Conservation (phyloP, 2,888 invertebrate genomes). For the Perithous albicinctus region DNA sequence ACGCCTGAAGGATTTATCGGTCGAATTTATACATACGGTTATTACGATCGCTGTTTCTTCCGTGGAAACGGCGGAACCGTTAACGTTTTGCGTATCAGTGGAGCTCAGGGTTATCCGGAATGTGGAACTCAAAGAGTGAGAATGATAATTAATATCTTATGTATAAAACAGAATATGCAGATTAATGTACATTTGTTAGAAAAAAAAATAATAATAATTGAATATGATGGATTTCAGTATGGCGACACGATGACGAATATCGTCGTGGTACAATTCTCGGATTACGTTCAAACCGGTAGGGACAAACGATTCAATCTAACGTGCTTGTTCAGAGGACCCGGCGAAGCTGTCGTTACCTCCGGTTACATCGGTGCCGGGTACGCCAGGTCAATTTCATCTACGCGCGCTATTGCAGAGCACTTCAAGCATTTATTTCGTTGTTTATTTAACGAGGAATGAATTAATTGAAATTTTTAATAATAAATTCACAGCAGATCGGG, state of each 20-base stretch:
- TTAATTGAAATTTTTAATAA: conserved; percentile 30
- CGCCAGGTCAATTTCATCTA: conserved; percentile 74
- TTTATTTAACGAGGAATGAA: neutral
- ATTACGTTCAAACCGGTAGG: conserved; percentile 95
- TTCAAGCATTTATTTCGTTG: too few relatives aligned
- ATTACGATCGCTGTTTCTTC: conserved; percentile 95
- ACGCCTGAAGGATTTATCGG: conserved; percentile 96
- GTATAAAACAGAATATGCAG: neutral
- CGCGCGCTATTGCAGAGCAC: too few relatives aligned
- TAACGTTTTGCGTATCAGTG: conserved; percentile 93
- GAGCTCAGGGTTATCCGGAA: conserved; percentile 96
- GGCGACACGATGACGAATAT: conserved; percentile 97
- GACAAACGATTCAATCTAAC: conserved; percentile 97
- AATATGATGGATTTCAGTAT: conserved; percentile 86
- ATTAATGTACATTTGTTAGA: too few relatives aligned
- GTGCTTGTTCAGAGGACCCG: conserved; percentile 96
- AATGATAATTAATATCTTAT: neutral
- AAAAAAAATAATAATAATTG: neutral
- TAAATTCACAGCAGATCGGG: conserved; percentile 89
- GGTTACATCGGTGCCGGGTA: conserved; percentile 97
- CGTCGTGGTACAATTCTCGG: conserved; percentile 96
- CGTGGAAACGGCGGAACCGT: conserved; percentile 94
- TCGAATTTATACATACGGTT: conserved; percentile 96
- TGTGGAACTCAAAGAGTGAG: conserved; percentile 94
- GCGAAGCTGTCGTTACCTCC: conserved; percentile 96